Evolutionary conservation across 1,140 invertebrate genomes (phyloP), one percentile per base, ranked within the genome.

Genomic region (Gerris buenoi): DNA sequence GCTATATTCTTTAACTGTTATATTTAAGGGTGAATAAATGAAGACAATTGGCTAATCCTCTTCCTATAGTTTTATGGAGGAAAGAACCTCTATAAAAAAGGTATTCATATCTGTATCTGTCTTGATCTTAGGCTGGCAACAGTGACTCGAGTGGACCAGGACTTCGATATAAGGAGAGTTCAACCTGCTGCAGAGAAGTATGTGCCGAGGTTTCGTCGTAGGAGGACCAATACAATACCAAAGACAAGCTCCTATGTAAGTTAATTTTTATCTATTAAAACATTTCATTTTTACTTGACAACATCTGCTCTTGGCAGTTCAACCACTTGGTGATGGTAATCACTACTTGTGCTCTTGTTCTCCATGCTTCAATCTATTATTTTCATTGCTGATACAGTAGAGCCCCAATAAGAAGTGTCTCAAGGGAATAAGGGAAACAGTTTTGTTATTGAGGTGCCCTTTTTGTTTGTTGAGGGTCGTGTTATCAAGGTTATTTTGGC

Each of bases 81-180:
- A n/a, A n/a, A n/a, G n/a, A n/a, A n/a, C n/a, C n/a, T n/a, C n/a
- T n/a, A n/a, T n/a, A n/a, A n/a, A n/a, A n/a, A n/a, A n/a, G n/a
- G n/a, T n/a, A n/a, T n/a, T n/a, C n/a, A n/a, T n/a, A n/a, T n/a
- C n/a, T n/a, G n/a, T n/a, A n/a, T n/a, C n/a, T n/a, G n/a, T n/a
- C 18, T 10, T 46, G 27, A 5, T 26, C 25, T 66, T 46, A 78
- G 77, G 71, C 70, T 81, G 59, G 77, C 81, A 73, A 79, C 80
- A 61, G 77, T 84, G 14, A 81, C 79, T 13, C 78, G 81, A 74
- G 77, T 83, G 25, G 82, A 84, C 72, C 82, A 83, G 73, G 82
- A 83, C 71, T 83, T 83, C 75, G 82, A 84, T 73, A 80, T 82
- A 62, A 73, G 81, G 27, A 75, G 81, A 67, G 81, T 83, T 18